Conservation (phyloP, 2,797 vertebrate species). For the Hyperoplus lanceolatus region DNA sequence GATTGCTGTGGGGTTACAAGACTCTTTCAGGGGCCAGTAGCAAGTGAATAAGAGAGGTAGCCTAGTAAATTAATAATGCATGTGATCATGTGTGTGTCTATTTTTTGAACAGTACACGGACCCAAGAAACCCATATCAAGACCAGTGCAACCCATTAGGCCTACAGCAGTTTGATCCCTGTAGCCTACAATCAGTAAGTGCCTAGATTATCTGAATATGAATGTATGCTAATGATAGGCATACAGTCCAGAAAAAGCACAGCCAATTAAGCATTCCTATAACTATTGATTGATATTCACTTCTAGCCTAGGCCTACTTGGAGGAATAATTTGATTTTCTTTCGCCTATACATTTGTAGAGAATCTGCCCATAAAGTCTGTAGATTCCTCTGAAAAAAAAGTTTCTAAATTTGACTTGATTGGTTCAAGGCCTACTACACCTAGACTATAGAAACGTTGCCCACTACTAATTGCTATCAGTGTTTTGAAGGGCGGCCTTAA, state of each 20-base stretch:
- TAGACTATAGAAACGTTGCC: neutral
- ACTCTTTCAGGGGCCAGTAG: neutral
- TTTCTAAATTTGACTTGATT: neutral
- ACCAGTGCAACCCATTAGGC: neutral
- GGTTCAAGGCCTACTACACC: neutral
- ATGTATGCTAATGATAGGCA: constrained; percentile 11
- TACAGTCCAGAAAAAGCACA: constrained; percentile 27
- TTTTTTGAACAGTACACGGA: neutral
- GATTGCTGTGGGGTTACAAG: neutral
- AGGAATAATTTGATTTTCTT: constrained; percentile 24
- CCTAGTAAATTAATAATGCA: neutral
- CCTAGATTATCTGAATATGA: neutral
- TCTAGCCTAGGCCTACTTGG: constrained; percentile 14
- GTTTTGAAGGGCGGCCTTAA: neutral
- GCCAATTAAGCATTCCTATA: constrained; percentile 54
- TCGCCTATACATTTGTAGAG: constrained; percentile 10
- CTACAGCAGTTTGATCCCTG: neutral
- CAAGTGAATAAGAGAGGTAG: neutral
- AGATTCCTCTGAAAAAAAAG: neutral
- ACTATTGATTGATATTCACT: constrained; percentile 47
- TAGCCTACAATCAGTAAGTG: neutral
- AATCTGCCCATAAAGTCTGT: constrained; percentile 1
- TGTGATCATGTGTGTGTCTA: neutral
- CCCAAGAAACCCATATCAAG: neutral
- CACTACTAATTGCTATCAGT: neutral